Evolutionary conservation across 1,140 invertebrate genomes (phyloP).

Genomic region (Caenorhabditis brenneri): DNA sequence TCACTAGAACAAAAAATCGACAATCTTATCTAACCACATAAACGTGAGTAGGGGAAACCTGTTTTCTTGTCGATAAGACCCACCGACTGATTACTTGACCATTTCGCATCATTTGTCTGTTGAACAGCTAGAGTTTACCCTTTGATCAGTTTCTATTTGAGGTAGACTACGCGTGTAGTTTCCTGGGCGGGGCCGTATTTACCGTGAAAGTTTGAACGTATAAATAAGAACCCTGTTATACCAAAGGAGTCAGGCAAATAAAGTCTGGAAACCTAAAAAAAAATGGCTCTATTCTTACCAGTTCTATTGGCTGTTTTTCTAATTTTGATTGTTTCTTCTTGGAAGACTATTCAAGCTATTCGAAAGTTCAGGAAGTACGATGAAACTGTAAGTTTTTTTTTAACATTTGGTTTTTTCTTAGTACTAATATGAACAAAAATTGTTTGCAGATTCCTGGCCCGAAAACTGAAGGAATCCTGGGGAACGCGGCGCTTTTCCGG

Average conservation of each 20-base stretch:
- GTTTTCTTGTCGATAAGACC: neutral
- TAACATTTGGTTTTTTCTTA: neutral
- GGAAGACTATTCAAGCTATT: neutral
- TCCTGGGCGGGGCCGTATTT: neutral
- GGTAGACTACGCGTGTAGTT: neutral
- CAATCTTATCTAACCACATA: neutral
- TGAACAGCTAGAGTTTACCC: constrained; percentile 8
- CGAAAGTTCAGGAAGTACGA: neutral
- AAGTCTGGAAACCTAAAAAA: neutral
- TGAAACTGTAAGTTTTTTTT: neutral
- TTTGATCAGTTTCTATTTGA: neutral
- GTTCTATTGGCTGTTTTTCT: neutral
- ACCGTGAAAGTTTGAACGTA: neutral
- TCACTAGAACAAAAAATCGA: neutral
- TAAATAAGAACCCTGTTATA: neutral
- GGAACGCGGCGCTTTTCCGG: neutral
- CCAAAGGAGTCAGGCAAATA: no score
- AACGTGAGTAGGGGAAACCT: neutral
- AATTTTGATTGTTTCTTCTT: neutral
- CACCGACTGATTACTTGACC: neutral
- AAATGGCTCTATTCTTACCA: neutral
- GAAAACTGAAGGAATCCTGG: neutral
- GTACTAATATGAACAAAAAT: no score
- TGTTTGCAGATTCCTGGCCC: neutral
- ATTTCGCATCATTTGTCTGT: constrained; percentile 8